Percentiles rank a stretch among this genome's conserved stretches.
Evolutionary conservation across 2,888 invertebrate species (phyloP).

Genomic region (Colletes collaris): DNA sequence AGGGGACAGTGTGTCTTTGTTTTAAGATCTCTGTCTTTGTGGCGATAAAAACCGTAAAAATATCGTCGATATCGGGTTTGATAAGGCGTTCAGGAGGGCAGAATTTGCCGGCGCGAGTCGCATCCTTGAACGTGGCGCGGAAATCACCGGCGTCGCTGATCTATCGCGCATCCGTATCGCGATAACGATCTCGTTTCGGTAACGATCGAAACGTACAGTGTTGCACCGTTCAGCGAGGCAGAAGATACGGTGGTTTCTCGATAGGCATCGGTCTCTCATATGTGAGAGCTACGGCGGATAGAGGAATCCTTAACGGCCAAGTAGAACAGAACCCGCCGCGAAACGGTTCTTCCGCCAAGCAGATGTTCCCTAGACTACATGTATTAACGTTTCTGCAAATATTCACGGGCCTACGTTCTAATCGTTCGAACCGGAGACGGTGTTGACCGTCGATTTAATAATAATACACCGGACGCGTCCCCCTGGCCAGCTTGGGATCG

Average conservation of each 20-base stretch:
- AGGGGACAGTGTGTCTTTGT: too few relatives aligned
- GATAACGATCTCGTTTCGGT: slow-evolving; percentile 79
- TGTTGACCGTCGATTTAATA: too few relatives aligned
- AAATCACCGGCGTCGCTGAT: slow-evolving; percentile 74
- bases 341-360: slow-evolving; percentile 55
- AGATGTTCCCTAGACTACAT: slow-evolving; percentile 24
- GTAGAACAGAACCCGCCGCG: slow-evolving; percentile 51
- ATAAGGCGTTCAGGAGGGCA: slow-evolving; percentile 38
- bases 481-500: too few relatives aligned
- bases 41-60: slow-evolving; percentile 38
- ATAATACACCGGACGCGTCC: too few relatives aligned
- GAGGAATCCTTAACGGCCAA: slow-evolving; percentile 55
- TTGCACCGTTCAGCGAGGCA: slow-evolving; percentile 25
- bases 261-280: slow-evolving; percentile 62
- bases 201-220: slow-evolving; percentile 65
- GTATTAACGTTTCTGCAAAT: slow-evolving; percentile 42
- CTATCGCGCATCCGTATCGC: slow-evolving; percentile 79
- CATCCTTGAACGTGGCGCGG: slow-evolving; percentile 66
- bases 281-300: slow-evolving; percentile 49
- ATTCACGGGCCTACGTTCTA: slow-evolving; percentile 2
- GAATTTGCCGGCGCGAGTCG: slow-evolving; percentile 51
- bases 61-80: slow-evolving; percentile 29
- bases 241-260: slow-evolving; percentile 57
- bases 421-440: not conserved
- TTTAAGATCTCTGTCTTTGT: too few relatives aligned